Percentiles rank a stretch among this genome's conserved stretches.
Evolutionary conservation across 2,888 invertebrate genomes (phyloP).

Genomic region (Platerodrilus igneus): DNA sequence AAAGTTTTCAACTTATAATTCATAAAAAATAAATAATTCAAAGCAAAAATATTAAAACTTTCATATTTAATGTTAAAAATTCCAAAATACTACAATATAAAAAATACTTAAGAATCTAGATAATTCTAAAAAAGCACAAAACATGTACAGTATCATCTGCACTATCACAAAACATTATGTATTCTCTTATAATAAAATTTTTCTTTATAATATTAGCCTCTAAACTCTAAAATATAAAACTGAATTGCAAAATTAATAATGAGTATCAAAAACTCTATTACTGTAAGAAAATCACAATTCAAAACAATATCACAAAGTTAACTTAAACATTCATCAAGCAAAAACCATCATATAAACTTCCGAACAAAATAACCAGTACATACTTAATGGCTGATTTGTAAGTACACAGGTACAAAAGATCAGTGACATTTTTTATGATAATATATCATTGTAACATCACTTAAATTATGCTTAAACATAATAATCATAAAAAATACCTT

Average conservation of each 20-base stretch:
- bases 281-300: too few relatives aligned
- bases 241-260: constrained; percentile 12
- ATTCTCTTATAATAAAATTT: too few relatives aligned
- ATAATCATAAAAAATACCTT: constrained; percentile 10
- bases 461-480: background rate
- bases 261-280: too few relatives aligned
- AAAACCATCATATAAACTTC: constrained; percentile 11
- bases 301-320: constrained; percentile 20
- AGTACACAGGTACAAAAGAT: constrained; percentile 23
- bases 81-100: constrained; percentile 21
- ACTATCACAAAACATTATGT: constrained; percentile 23
- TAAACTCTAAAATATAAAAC: constrained; percentile 14
- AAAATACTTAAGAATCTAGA: constrained; percentile 16
- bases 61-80: too few relatives aligned
- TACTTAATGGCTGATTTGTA: constrained; percentile 13
- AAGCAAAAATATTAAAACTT: too few relatives aligned
- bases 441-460: constrained; percentile 23
- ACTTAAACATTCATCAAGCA: constrained; percentile 16
- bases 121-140: constrained; percentile 14
- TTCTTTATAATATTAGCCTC: constrained; percentile 17
- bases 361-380: constrained; percentile 11
- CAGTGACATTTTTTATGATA: constrained; percentile 18
- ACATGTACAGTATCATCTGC: constrained; percentile 17
- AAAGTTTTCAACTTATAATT: too few relatives aligned
- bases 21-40: too few relatives aligned